phyloP scores from a whole-genome alignment of 2,888 invertebrate genomes.

The Pyrrhosoma nymphula region DNA sequence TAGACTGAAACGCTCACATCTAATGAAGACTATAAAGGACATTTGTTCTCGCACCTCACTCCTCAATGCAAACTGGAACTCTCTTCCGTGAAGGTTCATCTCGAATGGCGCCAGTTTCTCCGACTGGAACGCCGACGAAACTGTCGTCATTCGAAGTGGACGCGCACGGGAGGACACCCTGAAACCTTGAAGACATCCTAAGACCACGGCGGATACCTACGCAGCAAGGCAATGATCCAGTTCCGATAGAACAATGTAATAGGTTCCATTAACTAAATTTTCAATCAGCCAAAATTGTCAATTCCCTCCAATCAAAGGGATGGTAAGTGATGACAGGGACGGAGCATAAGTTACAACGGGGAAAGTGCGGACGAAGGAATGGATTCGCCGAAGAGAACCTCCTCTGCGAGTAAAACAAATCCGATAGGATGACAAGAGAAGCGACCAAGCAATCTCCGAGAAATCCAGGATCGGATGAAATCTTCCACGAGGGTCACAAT shows the following conservation, averaged over 20 bases:
- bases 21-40: no score
- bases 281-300: not conserved
- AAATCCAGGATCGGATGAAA: not conserved
- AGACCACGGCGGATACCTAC: no score
- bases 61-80: no score
- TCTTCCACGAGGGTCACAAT: not conserved
- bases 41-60: no score
- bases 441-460: not conserved
- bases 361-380: not conserved
- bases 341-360: not conserved
- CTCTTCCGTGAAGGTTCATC: no score
- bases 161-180: no score
- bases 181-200: no score
- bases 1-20: no score
- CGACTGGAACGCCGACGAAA: no score
- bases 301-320: not conserved
- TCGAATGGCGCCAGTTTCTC: no score
- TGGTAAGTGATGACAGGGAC: not conserved
- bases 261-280: not conserved
- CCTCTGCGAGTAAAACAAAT: not conserved
- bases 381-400: not conserved
- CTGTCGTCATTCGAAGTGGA: no score
- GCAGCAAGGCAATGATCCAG: no score
- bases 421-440: not conserved
- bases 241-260: not conserved